These are phyloP conservation scores for Coendou prehensilis DNA, from an alignment of 2,797 vertebrate genomes.

Conservation along the genomic window DNA sequence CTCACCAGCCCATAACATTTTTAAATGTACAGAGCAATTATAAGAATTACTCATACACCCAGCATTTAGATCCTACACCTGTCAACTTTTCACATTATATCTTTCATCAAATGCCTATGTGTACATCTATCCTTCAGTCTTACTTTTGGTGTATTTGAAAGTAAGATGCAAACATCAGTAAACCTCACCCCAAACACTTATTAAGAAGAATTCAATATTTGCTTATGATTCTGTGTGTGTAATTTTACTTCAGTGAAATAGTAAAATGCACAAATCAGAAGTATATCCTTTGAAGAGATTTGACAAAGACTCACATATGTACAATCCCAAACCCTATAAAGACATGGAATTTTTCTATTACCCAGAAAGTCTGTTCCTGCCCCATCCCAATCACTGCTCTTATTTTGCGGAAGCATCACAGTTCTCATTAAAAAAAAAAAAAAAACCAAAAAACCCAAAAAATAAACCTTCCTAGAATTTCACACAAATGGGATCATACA, in stretches of 20 bases:
- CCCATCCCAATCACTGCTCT: not conserved
- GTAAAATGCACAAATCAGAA: not conserved
- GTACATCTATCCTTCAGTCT: not conserved
- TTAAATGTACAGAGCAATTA: not conserved
- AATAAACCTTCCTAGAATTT: not conserved
- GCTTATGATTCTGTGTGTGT: not conserved
- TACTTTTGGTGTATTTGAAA: slow-evolving; percentile 9
- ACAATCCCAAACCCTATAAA: not conserved
- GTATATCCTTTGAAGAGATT: not conserved
- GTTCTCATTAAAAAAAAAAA: not conserved
- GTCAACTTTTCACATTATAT: not conserved
- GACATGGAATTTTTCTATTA: not conserved
- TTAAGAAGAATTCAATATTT: slow-evolving; percentile 27
- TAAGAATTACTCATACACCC: not conserved
- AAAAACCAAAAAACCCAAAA: not conserved
- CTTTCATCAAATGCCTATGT: not conserved
- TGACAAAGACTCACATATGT: not conserved
- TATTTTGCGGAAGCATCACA: not conserved
- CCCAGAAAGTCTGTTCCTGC: not conserved
- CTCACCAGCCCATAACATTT: too few species aligned
- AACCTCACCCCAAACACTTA: not conserved
- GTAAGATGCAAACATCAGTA: not conserved
- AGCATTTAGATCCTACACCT: not conserved
- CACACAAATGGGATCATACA: not conserved
- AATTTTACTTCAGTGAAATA: not conserved